Percentiles rank a stretch among this genome's conserved stretches.
Conservation (phyloP, 2,888 invertebrate species). For the Drosophila quinaria region DNA sequence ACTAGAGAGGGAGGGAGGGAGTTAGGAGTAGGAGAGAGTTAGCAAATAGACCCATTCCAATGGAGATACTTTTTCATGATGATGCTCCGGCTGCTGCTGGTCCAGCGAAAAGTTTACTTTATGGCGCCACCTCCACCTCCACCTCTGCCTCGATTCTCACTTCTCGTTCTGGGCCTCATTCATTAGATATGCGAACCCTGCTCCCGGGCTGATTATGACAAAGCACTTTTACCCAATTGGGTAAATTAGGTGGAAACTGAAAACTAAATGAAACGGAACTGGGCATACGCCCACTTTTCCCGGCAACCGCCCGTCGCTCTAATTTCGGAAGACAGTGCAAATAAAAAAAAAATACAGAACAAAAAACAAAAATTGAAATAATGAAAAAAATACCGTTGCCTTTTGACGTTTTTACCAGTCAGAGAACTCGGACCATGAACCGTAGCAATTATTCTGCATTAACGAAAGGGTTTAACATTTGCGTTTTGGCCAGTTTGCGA, state of each 20-base stretch:
- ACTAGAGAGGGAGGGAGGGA: not conserved
- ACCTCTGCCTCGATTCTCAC: not conserved
- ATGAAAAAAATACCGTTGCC: slow-evolving; percentile 40
- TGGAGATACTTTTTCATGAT: slow-evolving; percentile 39
- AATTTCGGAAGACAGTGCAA: slow-evolving; percentile 59
- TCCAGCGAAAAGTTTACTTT: slow-evolving; percentile 67
- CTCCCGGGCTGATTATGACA: slow-evolving; percentile 83
- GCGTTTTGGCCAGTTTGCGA: slow-evolving; percentile 73
- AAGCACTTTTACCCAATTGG: slow-evolving; percentile 84
- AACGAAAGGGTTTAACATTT: slow-evolving; percentile 83
- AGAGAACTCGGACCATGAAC: slow-evolving; percentile 63
- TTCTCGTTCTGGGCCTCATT: slow-evolving; percentile 43
- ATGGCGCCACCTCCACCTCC: slow-evolving; percentile 34
- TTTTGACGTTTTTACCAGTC: slow-evolving; percentile 54
- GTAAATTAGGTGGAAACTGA: slow-evolving; percentile 83
- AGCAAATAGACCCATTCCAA: slow-evolving; percentile 55
- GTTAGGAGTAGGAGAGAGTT: slow-evolving; percentile 14
- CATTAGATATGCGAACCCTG: slow-evolving; percentile 81
- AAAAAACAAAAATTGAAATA: slow-evolving; percentile 16
- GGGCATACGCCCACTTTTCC: slow-evolving; percentile 68
- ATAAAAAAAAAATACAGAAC: slow-evolving; percentile 14
- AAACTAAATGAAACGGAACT: slow-evolving; percentile 82
- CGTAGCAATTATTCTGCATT: slow-evolving; percentile 81
- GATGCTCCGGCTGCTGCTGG: slow-evolving; percentile 16
- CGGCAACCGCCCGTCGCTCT: slow-evolving; percentile 61